Conservation (phyloP, 2,888 invertebrate genomes). For the Heliconius cydno region DNA sequence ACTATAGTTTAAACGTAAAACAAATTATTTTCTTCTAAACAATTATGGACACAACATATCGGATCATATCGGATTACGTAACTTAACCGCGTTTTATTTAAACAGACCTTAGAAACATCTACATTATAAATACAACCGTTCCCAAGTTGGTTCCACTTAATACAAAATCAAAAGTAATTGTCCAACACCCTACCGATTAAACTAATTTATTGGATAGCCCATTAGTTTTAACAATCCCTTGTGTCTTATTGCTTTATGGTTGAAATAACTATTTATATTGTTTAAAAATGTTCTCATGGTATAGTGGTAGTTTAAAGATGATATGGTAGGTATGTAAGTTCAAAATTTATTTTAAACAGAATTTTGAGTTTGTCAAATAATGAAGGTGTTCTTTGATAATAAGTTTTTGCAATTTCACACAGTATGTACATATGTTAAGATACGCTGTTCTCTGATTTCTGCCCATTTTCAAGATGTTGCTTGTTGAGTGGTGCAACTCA, state of each 20-base stretch:
- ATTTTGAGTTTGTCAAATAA: not conserved
- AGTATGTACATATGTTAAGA: too few species aligned
- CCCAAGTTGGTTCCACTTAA: conserved; percentile 19
- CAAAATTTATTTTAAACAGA: not conserved
- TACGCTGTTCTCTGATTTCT: too few species aligned
- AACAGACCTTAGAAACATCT: not conserved
- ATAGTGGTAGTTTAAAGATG: not conserved
- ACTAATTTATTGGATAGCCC: conserved; percentile 24
- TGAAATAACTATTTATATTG: conserved; percentile 1
- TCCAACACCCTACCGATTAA: conserved; percentile 27
- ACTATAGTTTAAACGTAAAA: too few species aligned
- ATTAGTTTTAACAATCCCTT: conserved; percentile 23
- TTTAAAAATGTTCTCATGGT: not conserved
- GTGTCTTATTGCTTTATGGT: conserved; percentile 14
- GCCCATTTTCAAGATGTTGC: too few species aligned
- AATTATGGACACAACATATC: not conserved
- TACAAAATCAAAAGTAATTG: conserved; percentile 32
- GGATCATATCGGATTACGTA: not conserved
- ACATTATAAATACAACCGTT: not conserved
- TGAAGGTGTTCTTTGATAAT: too few species aligned
- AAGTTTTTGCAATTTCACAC: too few species aligned
- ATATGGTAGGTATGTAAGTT: not conserved
- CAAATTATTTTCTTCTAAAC: too few species aligned
- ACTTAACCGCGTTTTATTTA: conserved; percentile 1
- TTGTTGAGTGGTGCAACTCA: too few species aligned